Evolutionary conservation across 2,888 invertebrate genomes (phyloP).

Genomic region (Metallyticus violacea): DNA sequence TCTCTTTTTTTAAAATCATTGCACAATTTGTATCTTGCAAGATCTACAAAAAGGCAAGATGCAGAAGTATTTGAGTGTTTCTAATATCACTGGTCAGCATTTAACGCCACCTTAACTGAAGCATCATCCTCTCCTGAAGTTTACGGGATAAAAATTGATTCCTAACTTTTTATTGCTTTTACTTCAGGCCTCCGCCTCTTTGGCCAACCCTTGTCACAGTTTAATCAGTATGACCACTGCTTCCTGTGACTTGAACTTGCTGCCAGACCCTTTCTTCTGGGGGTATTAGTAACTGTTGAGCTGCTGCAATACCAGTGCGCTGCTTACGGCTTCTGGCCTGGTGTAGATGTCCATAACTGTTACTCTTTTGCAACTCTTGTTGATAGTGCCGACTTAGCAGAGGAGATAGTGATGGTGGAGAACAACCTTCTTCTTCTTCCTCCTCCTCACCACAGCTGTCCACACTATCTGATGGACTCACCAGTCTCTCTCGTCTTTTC

Average conservation of each 20-base stretch:
- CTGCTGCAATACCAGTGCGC: neutral
- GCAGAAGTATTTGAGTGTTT: no score
- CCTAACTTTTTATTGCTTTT: no score
- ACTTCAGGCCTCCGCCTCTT: neutral
- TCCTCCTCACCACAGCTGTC: constrained; percentile 42
- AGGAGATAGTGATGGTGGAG: constrained; percentile 16
- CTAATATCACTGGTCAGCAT: neutral
- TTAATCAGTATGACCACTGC: neutral
- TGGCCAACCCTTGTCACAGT: neutral
- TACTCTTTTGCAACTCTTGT: neutral
- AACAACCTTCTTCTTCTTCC: constrained; percentile 12
- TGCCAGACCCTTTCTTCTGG: neutral
- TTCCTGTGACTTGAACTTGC: neutral
- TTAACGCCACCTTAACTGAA: no score
- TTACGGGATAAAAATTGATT: neutral
- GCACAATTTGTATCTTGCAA: neutral
- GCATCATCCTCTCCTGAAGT: no score
- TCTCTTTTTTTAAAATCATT: neutral
- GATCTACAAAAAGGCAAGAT: no score
- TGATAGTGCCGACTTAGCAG: constrained; percentile 1
- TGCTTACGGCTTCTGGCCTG: neutral
- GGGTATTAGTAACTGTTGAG: neutral
- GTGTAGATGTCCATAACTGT: neutral
- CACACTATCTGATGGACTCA: constrained; percentile 51
- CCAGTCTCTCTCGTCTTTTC: constrained; percentile 61